Evolutionary conservation across 1,140 invertebrate species (phyloP).

Genomic region (Grapholita molesta): DNA sequence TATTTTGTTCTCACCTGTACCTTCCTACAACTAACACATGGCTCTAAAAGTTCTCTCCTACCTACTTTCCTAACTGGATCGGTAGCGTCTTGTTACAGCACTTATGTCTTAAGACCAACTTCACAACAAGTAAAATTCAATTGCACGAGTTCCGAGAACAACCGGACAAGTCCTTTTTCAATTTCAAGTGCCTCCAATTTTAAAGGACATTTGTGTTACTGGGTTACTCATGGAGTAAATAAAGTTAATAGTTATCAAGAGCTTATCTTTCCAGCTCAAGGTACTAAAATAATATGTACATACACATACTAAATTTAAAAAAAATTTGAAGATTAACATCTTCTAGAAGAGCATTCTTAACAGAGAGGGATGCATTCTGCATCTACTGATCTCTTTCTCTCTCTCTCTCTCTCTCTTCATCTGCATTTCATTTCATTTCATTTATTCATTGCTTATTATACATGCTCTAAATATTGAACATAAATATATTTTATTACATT

Average conservation of each 20-base stretch:
- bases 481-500: too few relatives aligned
- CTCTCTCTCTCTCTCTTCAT: too few relatives aligned
- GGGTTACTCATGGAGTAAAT: background rate
- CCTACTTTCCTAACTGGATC: background rate
- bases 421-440: too few relatives aligned
- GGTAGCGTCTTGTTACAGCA: background rate
- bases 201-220: background rate
- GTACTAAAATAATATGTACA: too few relatives aligned
- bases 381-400: too few relatives aligned
- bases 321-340: too few relatives aligned
- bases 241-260: background rate
- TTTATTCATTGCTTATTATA: too few relatives aligned
- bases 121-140: background rate
- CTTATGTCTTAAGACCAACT: conserved; percentile 5
- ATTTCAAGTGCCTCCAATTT: background rate
- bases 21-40: background rate
- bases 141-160: background rate
- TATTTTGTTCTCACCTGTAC: background rate
- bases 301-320: too few relatives aligned
- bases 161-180: background rate
- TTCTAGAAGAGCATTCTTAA: too few relatives aligned
- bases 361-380: too few relatives aligned
- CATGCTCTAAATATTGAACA: too few relatives aligned
- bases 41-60: background rate
- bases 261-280: background rate